These are phyloP conservation scores for Celastrina argiolus DNA, from an alignment of 2,888 invertebrate species.

Conservation along the genomic window DNA sequence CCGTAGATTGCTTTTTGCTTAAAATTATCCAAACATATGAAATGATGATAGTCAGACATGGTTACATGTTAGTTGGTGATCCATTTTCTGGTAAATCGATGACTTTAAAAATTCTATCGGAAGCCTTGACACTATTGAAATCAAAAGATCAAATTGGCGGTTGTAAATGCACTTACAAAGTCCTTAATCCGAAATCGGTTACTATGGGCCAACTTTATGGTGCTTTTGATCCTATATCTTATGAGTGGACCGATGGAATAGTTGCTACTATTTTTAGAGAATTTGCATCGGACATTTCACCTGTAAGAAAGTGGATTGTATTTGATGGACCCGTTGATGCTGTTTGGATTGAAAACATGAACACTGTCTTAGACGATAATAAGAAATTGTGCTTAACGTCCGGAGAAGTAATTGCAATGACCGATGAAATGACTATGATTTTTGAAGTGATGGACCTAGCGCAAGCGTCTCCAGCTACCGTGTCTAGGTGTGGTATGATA, in stretches of 20 bases:
- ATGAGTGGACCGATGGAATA: conserved; percentile 94
- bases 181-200: conserved; percentile 94
- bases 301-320: conserved; percentile 92
- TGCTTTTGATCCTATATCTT: conserved; percentile 92
- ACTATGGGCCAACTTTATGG: conserved; percentile 96
- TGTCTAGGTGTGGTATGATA: conserved; percentile 93
- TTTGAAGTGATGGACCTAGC: conserved; percentile 92
- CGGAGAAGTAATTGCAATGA: conserved; percentile 92
- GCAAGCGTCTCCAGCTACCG: conserved; percentile 92
- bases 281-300: conserved; percentile 84
- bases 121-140: conserved; percentile 84
- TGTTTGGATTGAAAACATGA: conserved; percentile 94
- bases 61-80: conserved; percentile 94
- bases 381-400: conserved; percentile 92
- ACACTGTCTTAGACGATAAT: conserved; percentile 92
- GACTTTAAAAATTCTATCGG: conserved; percentile 85
- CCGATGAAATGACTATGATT: conserved; percentile 88
- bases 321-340: conserved; percentile 95
- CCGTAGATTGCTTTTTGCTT: conserved; percentile 83
- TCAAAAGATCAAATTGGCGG: conserved; percentile 76
- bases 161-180: conserved; percentile 83
- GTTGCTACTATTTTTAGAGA: conserved; percentile 88
- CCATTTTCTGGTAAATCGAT: conserved; percentile 90
- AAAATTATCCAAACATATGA: conserved; percentile 96
- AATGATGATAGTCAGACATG: conserved; percentile 96